Conservation (phyloP, 2,797 vertebrate species). For the Centroberyx gerrardi region DNA sequence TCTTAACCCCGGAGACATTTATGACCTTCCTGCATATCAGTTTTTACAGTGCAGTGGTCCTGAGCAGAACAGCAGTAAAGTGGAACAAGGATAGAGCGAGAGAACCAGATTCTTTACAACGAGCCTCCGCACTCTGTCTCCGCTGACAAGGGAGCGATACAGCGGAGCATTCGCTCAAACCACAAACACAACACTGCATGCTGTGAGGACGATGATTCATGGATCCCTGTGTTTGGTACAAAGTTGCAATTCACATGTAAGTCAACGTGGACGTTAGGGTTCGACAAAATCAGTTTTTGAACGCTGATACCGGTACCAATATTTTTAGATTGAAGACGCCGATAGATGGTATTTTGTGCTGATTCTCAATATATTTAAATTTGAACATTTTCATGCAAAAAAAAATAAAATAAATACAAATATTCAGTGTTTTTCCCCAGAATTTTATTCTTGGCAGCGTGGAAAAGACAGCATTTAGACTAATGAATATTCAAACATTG, state of each 20-base stretch:
- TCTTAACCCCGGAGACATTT: slow-evolving; percentile 64
- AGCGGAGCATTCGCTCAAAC: slow-evolving; percentile 2
- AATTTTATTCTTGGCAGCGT: no score
- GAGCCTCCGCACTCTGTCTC: slow-evolving; percentile 35
- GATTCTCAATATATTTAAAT: no score
- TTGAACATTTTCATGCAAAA: no score
- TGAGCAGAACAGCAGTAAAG: slow-evolving; percentile 69
- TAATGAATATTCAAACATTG: no score
- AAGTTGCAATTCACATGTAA: slow-evolving; percentile 20
- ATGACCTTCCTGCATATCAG: slow-evolving; percentile 71
- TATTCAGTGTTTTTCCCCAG: no score
- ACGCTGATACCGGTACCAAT: neutral
- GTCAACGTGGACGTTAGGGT: neutral
- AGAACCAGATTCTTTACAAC: slow-evolving; percentile 31
- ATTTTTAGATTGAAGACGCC: neutral
- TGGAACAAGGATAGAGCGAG: slow-evolving; percentile 47
- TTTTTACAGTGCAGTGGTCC: slow-evolving; percentile 66
- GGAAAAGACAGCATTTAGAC: no score
- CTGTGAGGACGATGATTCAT: slow-evolving; percentile 13
- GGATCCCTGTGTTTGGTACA: neutral
- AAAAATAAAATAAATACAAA: no score
- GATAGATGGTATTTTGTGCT: no score
- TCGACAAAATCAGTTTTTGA: neutral
- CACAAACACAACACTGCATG: slow-evolving; percentile 8
- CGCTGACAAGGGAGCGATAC: slow-evolving; percentile 16